Evolutionary conservation across 2,888 invertebrate genomes (phyloP), one percentile per base, ranked within the genome.

Genomic region (Drosophila crucigera): DNA sequence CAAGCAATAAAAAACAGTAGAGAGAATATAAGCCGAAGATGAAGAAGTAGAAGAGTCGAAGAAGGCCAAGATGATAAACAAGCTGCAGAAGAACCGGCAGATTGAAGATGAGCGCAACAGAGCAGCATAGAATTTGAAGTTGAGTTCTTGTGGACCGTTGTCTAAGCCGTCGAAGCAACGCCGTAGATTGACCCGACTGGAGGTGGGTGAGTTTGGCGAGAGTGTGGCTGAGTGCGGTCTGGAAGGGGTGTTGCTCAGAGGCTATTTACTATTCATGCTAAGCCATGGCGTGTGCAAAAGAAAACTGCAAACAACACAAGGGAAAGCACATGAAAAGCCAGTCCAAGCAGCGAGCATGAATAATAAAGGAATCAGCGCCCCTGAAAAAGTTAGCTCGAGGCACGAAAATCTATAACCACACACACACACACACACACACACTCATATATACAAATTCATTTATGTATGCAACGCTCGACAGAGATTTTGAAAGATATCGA

Each of bases 251-350:
- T 39, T 43, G 43, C 43, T n/a, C 43, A 11, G 61, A 52, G 72
- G 68, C 75, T 86, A 90, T 86, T 86, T 83, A 79, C 85, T 88
- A 86, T 86, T 86, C 85, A 86, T 86, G 88, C 83, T 81, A 83
- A 86, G 88, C 88, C 88, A 69, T 76, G 73, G 89, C 76, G 79
- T 84, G 79, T 82, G 82, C 82, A 75, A 89, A 82, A 73, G 76
- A 89, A 89, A 84, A 84, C 76, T 79, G 84, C 89, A 89, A 82
- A 89, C 89, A 84, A 87, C 87, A 73, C 63, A 77, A 81, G 64
- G 80, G 73, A 64, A 50, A 72, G 84, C 73, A 72, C 72, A 84
- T 66, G 84, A 76, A 83, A 83, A 86, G 82, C 70, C 76, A 76
- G 82, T 77, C 80, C 59, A 73, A 60, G 70, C 70, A 65, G 70